phyloP scores from a whole-genome alignment of 2,888 invertebrate species.

The Eupithecia dodoneata region DNA sequence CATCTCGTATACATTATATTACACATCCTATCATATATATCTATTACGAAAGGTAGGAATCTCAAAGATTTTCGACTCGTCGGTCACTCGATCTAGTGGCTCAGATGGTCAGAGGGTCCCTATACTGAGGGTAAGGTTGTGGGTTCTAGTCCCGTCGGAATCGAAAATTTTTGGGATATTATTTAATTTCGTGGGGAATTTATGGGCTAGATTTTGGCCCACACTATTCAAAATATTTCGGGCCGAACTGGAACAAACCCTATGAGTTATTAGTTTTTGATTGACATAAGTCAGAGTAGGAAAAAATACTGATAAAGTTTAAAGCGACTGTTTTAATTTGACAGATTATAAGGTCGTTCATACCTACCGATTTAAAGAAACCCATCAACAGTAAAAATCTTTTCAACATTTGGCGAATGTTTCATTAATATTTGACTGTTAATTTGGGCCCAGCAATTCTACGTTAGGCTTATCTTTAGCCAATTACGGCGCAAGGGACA shows the following conservation, averaged over 20 bases:
- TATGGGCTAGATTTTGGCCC: neutral
- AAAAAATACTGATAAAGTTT: no score
- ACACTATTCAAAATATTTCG: neutral
- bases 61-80: no score
- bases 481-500: constrained; percentile 28
- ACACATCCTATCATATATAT: no score
- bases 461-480: constrained; percentile 34
- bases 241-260: neutral
- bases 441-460: constrained; percentile 30
- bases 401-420: constrained; percentile 16
- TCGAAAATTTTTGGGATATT: no score
- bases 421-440: constrained; percentile 34
- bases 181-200: no score
- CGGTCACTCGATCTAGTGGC: no score
- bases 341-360: neutral
- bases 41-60: no score
- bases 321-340: no score
- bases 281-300: neutral
- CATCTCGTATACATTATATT: neutral
- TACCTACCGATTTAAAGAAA: neutral
- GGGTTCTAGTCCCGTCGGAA: no score
- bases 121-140: no score
- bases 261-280: neutral
- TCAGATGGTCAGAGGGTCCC: no score
- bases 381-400: neutral